A percentile compares a stretch with the other conserved stretches of the same genome.
Conservation (phyloP, 2,888 invertebrate species). For the Meta bourneti region DNA sequence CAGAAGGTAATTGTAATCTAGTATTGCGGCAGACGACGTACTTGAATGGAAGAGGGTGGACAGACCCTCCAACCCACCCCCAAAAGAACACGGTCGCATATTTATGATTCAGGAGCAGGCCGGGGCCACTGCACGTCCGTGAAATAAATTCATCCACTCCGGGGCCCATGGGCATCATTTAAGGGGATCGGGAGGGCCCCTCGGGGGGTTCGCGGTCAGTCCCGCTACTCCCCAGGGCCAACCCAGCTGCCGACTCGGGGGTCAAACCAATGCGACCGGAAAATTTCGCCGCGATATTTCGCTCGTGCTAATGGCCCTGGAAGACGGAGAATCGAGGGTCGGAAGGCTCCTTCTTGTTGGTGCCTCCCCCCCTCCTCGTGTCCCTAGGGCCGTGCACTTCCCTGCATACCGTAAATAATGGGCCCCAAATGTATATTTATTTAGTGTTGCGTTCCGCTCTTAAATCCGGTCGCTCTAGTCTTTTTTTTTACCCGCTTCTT, state of each 20-base stretch:
- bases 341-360: slow-evolving; percentile 12
- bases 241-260: slow-evolving; percentile 40
- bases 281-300: slow-evolving; percentile 70
- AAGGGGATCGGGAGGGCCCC: slow-evolving; percentile 20
- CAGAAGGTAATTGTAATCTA: not conserved
- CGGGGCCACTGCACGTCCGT: slow-evolving; percentile 47
- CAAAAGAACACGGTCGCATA: slow-evolving; percentile 21
- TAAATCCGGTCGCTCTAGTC: slow-evolving; percentile 1
- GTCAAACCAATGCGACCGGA: slow-evolving; percentile 71
- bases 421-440: slow-evolving; percentile 74
- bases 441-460: slow-evolving; percentile 51
- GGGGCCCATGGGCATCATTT: slow-evolving; percentile 66
- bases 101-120: slow-evolving; percentile 59
- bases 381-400: not conserved
- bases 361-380: not conserved
- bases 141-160: slow-evolving; percentile 68
- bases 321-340: not conserved
- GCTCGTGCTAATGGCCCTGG: slow-evolving; percentile 65
- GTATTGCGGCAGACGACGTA: not conserved
- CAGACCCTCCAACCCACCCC: not conserved
- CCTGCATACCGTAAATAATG: slow-evolving; percentile 67
- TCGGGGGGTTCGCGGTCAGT: not conserved
- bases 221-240: slow-evolving; percentile 21
- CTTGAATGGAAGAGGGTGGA: not conserved
- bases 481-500: not conserved